These are phyloP conservation scores for Cepaea hortensis DNA, from an alignment of 2,888 invertebrate genomes.

Conservation along the genomic window DNA sequence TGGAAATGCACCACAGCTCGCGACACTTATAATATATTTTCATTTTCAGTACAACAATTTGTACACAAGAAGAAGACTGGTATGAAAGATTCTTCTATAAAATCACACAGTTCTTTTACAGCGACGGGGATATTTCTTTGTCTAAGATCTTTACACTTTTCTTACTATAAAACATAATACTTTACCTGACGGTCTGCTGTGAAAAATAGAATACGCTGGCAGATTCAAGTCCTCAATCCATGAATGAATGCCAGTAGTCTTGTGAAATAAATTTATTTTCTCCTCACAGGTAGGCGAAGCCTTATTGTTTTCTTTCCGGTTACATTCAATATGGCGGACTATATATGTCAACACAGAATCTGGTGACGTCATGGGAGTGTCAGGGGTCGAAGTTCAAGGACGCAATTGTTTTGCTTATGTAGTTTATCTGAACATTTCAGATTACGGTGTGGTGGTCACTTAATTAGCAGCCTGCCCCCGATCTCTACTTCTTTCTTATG, in stretches of 20 bases:
- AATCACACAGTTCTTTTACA: neutral
- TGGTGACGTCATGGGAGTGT: constrained; percentile 35
- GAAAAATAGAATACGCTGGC: neutral
- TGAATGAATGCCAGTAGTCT: neutral
- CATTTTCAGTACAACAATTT: too few relatives aligned
- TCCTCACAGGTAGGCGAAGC: neutral
- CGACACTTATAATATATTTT: too few relatives aligned
- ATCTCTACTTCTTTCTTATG: too few relatives aligned
- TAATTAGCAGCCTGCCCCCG: too few relatives aligned
- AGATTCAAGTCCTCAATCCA: neutral
- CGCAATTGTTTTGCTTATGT: neutral
- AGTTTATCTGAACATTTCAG: too few relatives aligned
- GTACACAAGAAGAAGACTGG: too few relatives aligned
- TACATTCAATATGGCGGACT: constrained; percentile 44
- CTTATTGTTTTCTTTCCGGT: constrained; percentile 47
- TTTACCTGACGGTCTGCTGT: constrained; percentile 9
- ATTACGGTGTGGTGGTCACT: too few relatives aligned
- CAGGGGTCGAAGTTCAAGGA: constrained; percentile 34
- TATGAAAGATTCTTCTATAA: too few relatives aligned
- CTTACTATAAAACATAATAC: neutral
- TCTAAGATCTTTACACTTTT: neutral
- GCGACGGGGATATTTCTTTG: neutral
- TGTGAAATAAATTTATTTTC: neutral
- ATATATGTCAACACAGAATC: constrained; percentile 35
- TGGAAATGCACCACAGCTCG: too few relatives aligned